Base-by-base conservation (phyloP, 2,113 vertebrate species). In the Aphelocoma coerulescens region DNA sequence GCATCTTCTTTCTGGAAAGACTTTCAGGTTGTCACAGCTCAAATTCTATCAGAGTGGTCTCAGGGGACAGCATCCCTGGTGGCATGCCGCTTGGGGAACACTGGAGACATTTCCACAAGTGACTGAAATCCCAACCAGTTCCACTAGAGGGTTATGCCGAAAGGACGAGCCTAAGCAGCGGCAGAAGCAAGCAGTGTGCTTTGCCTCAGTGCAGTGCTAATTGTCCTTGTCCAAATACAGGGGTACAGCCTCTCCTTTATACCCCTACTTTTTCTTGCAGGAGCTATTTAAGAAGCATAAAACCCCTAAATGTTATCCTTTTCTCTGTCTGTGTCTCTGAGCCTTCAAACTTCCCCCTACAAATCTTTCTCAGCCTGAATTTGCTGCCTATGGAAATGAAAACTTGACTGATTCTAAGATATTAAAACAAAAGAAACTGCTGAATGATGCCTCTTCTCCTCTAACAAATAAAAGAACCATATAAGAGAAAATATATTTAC, bases 111-210 rank as follows among this genome's bases (percentile, higher is more conserved):
- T 91, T 76, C 62, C 74, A 59, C 37, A 32, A 6, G 30, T 4
- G 2, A 33, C 43, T 95, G 95, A 97, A 94, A 96, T 96, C 85
- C 96, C 92, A 58, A 16, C 27, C 75, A 52, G 72, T 80, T 96
- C 96, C 92, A 81, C 92, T 93, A 97, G 88, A 96, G 96, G 90
- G 95, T 96, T 83, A 26, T 86, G 68, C 24, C 4, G 32, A 9
- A 51, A 80, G 63, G 79, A 91, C 51, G 79, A 82, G 58, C 20
- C n/a, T 32, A 20, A 65, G 74, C 78, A 84, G 72, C 0, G 0
- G 37, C 63, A 73, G 54, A 8, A 49, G 24, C 10, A 39, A 19
- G 24, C 65, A 2, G 6, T 14, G 49, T 26, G 28, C 18, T 66
- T 48, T 67, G 35, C 24, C 16, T 44, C 55, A 14, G 12, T 8